Percentiles rank a stretch among this genome's conserved stretches.
Conservation (phyloP, 2,113 vertebrate genomes). For the Beaufortia kweichowensis region DNA sequence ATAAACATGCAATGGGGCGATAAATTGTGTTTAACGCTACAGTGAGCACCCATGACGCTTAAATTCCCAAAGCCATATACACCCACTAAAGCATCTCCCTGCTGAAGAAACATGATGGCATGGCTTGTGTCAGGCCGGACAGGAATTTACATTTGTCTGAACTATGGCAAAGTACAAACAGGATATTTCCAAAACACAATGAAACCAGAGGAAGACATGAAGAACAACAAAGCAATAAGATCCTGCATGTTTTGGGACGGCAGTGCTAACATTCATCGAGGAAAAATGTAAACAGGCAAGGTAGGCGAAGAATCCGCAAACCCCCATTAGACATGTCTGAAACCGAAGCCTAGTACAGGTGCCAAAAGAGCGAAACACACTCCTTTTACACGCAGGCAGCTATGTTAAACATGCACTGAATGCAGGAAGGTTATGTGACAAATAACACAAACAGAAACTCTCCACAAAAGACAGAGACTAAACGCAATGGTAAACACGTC, state of each 20-base stretch:
- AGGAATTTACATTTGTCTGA: constrained; percentile 50
- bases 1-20: constrained; percentile 59
- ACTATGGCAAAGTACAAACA: constrained; percentile 60
- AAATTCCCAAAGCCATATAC: constrained; percentile 53
- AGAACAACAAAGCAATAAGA: constrained; percentile 52
- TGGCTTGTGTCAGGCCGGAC: not conserved
- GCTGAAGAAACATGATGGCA: constrained; percentile 10
- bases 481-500: not conserved
- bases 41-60: constrained; percentile 60
- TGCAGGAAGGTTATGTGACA: not conserved
- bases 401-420: constrained; percentile 34
- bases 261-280: constrained; percentile 22
- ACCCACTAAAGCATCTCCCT: not conserved
- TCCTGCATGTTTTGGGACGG: constrained; percentile 45
- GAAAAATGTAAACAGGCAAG: constrained; percentile 29
- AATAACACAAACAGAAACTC: constrained; percentile 4
- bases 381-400: not conserved
- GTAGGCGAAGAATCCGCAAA: constrained; percentile 10
- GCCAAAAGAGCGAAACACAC: not conserved
- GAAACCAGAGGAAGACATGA: constrained; percentile 56
- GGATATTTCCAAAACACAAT: constrained; percentile 68
- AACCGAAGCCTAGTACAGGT: not conserved
- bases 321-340: not conserved
- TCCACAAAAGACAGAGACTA: constrained; percentile 13
- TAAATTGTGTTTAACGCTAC: constrained; percentile 66